Percentiles rank a stretch among this genome's conserved stretches.
Conservation (phyloP, 2,113 vertebrate species). For the Pteruthius melanotis region DNA sequence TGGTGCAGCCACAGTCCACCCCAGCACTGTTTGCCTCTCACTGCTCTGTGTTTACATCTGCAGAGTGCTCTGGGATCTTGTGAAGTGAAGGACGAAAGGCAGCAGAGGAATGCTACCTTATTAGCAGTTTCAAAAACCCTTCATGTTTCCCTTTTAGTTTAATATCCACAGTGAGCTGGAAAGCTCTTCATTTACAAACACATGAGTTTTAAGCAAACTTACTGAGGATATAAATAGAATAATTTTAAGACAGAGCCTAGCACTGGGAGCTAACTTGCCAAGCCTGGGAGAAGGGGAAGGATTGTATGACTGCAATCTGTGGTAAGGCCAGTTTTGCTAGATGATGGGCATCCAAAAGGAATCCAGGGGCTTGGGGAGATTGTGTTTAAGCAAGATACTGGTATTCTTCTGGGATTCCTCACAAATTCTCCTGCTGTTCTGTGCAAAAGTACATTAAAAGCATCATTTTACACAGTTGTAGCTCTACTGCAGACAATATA, state of each 20-base stretch:
- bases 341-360: background rate
- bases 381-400: background rate
- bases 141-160: background rate
- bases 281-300: background rate
- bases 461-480: background rate
- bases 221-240: background rate
- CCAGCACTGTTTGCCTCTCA: background rate
- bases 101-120: background rate
- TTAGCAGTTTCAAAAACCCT: background rate
- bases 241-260: background rate
- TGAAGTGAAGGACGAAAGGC: background rate
- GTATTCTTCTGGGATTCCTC: background rate
- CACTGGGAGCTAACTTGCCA: background rate
- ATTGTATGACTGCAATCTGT: background rate
- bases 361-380: background rate
- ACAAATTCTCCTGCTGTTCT: background rate
- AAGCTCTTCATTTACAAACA: background rate
- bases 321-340: background rate
- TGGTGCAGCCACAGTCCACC: background rate
- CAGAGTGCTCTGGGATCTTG: background rate
- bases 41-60: background rate
- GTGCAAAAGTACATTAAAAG: background rate
- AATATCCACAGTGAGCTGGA: background rate
- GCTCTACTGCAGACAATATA: background rate
- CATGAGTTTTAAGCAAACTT: background rate